Evolutionary conservation across 1,140 invertebrate species (phyloP).

Genomic region (Drosophila paulistorum): DNA sequence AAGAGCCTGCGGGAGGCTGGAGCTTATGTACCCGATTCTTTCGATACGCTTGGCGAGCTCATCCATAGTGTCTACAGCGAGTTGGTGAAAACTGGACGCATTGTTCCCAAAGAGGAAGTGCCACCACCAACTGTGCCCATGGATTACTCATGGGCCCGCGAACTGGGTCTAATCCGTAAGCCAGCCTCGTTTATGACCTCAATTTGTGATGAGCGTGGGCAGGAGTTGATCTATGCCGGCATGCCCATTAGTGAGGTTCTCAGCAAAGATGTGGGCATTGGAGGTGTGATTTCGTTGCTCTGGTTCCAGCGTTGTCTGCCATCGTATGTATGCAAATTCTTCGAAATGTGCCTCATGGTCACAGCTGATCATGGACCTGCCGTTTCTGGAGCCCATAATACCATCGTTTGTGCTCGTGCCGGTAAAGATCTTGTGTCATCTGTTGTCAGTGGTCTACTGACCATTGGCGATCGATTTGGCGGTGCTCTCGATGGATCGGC

Average conservation of each 20-base stretch:
- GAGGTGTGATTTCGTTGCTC: slow-evolving; percentile 97
- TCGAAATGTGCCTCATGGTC: slow-evolving; percentile 99
- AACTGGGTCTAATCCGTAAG: slow-evolving; percentile 98
- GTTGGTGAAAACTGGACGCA: slow-evolving; percentile 91
- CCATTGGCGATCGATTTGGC: slow-evolving; percentile 99
- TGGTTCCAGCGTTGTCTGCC: slow-evolving; percentile 99
- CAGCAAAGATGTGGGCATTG: slow-evolving; percentile 96
- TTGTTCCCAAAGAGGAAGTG: slow-evolving; percentile 94
- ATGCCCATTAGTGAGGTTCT: slow-evolving; percentile 98
- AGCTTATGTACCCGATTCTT: slow-evolving; percentile 95
- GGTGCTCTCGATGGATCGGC: slow-evolving; percentile 98
- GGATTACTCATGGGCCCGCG: slow-evolving; percentile 99
- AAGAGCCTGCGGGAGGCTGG: slow-evolving; percentile 91
- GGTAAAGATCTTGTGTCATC: slow-evolving; percentile 99
- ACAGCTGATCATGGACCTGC: slow-evolving; percentile 99
- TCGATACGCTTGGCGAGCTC: slow-evolving; percentile 92
- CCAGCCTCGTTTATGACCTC: slow-evolving; percentile 99
- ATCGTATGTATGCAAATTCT: slow-evolving; percentile 97
- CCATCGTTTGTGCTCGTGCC: slow-evolving; percentile 98
- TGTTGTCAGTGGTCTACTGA: slow-evolving; percentile 97
- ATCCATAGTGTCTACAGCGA: slow-evolving; percentile 90
- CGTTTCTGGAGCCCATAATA: slow-evolving; percentile 99
- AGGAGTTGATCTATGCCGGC: slow-evolving; percentile 98
- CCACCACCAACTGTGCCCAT: slow-evolving; percentile 99
- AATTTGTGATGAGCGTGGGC: slow-evolving; percentile 99